phyloP scores from a whole-genome alignment of 1,140 invertebrate genomes.

The Eciton burchellii region DNA sequence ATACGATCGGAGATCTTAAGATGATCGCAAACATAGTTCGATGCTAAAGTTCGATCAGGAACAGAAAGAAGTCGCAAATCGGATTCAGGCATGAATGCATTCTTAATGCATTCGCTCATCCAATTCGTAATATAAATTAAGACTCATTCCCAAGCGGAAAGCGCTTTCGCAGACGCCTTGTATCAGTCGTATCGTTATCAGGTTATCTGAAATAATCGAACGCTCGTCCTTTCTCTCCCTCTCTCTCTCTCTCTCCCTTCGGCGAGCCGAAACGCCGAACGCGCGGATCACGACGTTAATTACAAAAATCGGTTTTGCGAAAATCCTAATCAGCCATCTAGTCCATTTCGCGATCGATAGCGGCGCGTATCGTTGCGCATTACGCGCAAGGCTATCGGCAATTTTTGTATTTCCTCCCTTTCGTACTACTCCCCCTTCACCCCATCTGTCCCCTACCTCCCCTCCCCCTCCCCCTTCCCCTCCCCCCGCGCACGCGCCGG shows the following conservation, averaged over 20 bases:
- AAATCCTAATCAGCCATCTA: background rate
- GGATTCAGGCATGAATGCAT: too few species aligned
- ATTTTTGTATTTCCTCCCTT: slow-evolving; percentile 20
- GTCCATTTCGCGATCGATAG: background rate
- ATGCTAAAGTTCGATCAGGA: too few species aligned
- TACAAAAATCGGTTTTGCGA: slow-evolving; percentile 5
- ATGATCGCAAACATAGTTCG: background rate
- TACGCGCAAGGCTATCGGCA: slow-evolving; percentile 13
- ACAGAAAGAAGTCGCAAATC: too few species aligned
- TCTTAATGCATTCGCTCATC: too few species aligned
- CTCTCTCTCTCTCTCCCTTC: too few species aligned
- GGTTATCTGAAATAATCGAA: background rate
- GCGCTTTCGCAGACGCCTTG: too few species aligned
- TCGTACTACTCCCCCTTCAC: background rate
- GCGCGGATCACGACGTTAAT: slow-evolving; percentile 17
- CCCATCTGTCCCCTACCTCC: too few species aligned
- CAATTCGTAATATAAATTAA: too few species aligned
- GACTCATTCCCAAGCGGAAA: too few species aligned
- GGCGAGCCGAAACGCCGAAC: too few species aligned
- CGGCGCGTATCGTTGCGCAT: slow-evolving; percentile 14
- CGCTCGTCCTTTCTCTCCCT: background rate
- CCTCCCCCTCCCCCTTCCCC: too few species aligned
- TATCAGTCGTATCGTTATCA: slow-evolving; percentile 5
- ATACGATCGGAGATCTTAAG: background rate
- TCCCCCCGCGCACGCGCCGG: background rate